Evolutionary conservation across 2,888 invertebrate species (phyloP).

Genomic region (Tetragonula carbonaria): DNA sequence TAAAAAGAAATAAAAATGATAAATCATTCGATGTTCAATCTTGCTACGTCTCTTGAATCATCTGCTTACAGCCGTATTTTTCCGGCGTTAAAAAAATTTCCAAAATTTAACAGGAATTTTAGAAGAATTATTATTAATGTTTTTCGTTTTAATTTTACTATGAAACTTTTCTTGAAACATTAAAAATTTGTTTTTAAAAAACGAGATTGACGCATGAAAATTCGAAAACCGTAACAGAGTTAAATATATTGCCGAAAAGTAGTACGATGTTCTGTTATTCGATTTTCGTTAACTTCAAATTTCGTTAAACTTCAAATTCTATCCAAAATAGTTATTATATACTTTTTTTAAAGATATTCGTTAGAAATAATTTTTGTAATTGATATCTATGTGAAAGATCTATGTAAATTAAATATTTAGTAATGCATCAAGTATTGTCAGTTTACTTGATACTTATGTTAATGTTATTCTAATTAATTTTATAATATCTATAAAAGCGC

Average conservation of each 20-base stretch:
- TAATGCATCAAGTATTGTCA: too few species aligned
- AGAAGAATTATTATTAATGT: background rate
- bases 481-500: too few species aligned
- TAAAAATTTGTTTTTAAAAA: background rate
- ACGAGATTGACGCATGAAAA: background rate
- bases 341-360: constrained; percentile 77
- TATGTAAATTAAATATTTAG: background rate
- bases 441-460: too few species aligned
- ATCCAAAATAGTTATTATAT: constrained; percentile 76
- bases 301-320: constrained; percentile 51
- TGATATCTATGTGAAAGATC: background rate
- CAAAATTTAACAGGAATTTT: background rate
- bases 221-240: background rate
- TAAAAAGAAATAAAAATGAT: background rate
- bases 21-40: background rate
- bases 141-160: background rate
- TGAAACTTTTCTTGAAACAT: background rate
- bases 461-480: too few species aligned
- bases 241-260: constrained; percentile 67
- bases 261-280: constrained; percentile 71
- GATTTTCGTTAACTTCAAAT: constrained; percentile 66
- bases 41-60: accelerated
- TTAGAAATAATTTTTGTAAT: background rate
- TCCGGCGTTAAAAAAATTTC: background rate
- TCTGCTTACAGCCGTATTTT: accelerated